Base-by-base conservation (phyloP, 2,797 vertebrate species). In the Lycodopsis pacificus region DNA sequence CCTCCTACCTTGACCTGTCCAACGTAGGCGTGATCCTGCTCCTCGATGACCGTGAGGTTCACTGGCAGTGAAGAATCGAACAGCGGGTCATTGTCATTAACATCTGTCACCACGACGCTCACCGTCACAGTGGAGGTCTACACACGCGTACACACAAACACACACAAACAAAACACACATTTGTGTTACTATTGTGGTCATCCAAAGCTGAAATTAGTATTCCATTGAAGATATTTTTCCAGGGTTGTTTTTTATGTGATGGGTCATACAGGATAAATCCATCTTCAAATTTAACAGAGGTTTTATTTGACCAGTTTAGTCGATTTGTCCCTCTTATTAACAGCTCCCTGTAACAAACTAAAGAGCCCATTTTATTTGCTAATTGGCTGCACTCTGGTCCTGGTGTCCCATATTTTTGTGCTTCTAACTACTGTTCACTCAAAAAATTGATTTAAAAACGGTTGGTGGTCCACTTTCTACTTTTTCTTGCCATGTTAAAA, bases 41-140 rank as follows among this genome's bases (percentile, higher is more conserved):
- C 97, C 81, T 99, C 98, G 15, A 89, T 92, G 77, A 99, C 97
- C 0, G 97, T 97, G 36, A 99, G 89, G 91, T 98, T 99, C 91
- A 91, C 95, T 6, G 96, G 96, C 72, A 99, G 94, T 57, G 96
- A 96, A 19, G 92, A 88, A 86, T 98, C 95, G 84, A 99, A 99
- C 76, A 95, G 83, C 0, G 98, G 98, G 65, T 97, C 97, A 0
- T 99, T 99, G 93, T 99, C 98, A 73, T 99, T 99, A 76, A 99
- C 97, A 67, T 99, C 98, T 0, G 96, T 98, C 91, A 99, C 97
- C 87, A 96, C 93, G 6, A 99, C 93, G 27, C 96, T 96, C 83
- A 99, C 97, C 0, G 94, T 97, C 17, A 96, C 95, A 42, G 96
- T 97, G 20, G 97, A 98, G 54, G 97, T 99, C 98, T 99, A 79